Base-by-base conservation (phyloP, 2,888 invertebrate genomes). In the Cacoxenus indagator region DNA sequence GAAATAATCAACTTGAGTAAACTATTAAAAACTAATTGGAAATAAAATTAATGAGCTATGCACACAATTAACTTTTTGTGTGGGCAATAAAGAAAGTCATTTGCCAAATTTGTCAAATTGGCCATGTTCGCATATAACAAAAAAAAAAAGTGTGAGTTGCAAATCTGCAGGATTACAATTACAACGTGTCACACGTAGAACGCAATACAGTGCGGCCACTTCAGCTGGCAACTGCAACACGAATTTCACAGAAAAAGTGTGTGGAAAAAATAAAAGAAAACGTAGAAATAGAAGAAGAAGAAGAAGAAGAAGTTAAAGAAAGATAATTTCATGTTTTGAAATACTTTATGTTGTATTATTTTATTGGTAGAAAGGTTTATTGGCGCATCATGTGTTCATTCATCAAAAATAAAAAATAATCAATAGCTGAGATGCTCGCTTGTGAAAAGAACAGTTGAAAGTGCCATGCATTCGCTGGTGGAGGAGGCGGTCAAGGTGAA, bases 1-100 rank as follows among this genome's bases (percentile, higher is more conserved):
- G 64, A 68, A 48, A 64, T 9, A 14, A 43, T 11, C 17, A 22
- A 19, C 14, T 64, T 64, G 24, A 8, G 11, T 9, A 9, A 67
- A 70, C 76, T 75, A 78, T 84, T 82, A 85, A 80, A 77, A 79
- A 76, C 74, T 76, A 74, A 79, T 82, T 82, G 79, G 78, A 76
- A 72, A 75, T 70, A 70, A 75, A 84, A 81, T 84, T 84, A 85
- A 83, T 81, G 75, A 76, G 72, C 75, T 75, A 78, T 73, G 67
- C 73, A 75, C 51, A 37, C 45, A 64, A 67, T 67, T 62, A 66
- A 54, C 48, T 57, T 27, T 64, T 70, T 65, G 46, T n/a, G n/a
- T n/a, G n/a, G n/a, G n/a, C n/a, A n/a, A n/a, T n/a, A n/a, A n/a
- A n/a, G n/a, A n/a, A n/a, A n/a, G n/a, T n/a, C n/a, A n/a, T 51